phyloP scores from a whole-genome alignment of 2,113 vertebrate genomes.

The Himantopus leucocephalus region DNA sequence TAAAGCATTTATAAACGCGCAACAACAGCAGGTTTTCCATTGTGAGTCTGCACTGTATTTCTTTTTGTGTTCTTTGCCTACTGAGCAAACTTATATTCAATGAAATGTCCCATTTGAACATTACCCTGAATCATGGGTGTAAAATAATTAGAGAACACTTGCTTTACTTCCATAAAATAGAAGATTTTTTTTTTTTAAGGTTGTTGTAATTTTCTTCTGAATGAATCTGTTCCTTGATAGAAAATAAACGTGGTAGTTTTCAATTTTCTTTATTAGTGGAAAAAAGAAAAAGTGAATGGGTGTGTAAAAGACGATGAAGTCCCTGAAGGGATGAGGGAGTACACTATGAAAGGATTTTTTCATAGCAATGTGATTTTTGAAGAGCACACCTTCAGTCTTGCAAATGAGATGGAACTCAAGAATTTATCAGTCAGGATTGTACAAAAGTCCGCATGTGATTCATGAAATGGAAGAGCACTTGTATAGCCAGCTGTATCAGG shows the following conservation, averaged over 20 bases:
- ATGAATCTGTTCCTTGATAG: background rate
- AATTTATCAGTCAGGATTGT: background rate
- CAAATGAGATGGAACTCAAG: background rate
- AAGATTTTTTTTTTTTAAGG: background rate
- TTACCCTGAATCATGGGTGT: background rate
- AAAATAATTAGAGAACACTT: background rate
- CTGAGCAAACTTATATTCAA: background rate
- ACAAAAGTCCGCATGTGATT: background rate
- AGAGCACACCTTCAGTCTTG: background rate
- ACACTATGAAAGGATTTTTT: background rate
- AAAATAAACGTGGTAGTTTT: background rate
- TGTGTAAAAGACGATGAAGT: background rate
- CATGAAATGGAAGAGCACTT: background rate
- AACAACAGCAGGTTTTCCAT: background rate
- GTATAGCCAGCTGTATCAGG: background rate
- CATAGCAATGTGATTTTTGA: background rate
- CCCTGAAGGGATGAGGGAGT: background rate
- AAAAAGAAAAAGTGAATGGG: background rate
- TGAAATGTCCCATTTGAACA: background rate
- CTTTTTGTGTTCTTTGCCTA: background rate
- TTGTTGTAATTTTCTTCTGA: background rate
- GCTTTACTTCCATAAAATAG: background rate
- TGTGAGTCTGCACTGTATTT: background rate
- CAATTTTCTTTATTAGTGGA: background rate
- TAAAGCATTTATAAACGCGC: background rate